These are phyloP conservation scores for Phyllotis vaccarum DNA, from an alignment of 2,797 vertebrate species.

Conservation along the genomic window DNA sequence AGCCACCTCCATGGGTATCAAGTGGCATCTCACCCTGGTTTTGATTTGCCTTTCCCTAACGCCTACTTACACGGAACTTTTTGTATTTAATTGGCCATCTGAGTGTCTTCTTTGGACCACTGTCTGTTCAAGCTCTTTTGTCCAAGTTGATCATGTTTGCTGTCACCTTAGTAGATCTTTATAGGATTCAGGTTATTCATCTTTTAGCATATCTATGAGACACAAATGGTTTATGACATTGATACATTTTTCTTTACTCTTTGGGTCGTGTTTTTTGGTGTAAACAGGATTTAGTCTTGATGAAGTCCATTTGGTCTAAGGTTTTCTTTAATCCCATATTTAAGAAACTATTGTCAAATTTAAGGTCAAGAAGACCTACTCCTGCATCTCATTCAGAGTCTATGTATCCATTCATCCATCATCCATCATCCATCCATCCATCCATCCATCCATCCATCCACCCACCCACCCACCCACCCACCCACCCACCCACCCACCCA, in stretches of 20 bases:
- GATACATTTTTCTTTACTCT: not conserved
- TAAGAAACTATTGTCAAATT: conserved; percentile 40
- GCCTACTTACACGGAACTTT: not conserved
- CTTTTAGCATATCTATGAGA: not conserved
- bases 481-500: not conserved
- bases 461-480: no score
- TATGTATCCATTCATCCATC: not conserved
- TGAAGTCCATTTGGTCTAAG: not conserved
- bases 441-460: not conserved
- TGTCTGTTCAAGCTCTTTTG: not conserved
- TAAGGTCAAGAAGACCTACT: not conserved
- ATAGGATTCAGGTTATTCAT: not conserved
- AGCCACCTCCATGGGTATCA: not conserved
- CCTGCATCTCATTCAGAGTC: not conserved
- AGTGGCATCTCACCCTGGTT: not conserved
- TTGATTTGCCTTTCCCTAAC: conserved; percentile 10
- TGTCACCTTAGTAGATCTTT: not conserved
- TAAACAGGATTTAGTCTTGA: not conserved
- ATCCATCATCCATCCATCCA: not conserved
- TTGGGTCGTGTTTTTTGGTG: not conserved
- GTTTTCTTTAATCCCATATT: not conserved
- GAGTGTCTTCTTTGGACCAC: not conserved
- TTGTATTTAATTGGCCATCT: not conserved
- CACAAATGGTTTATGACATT: not conserved
- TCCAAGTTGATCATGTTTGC: not conserved